phyloP scores from a whole-genome alignment of 2,797 vertebrate species.

The Syngnathus acus region DNA sequence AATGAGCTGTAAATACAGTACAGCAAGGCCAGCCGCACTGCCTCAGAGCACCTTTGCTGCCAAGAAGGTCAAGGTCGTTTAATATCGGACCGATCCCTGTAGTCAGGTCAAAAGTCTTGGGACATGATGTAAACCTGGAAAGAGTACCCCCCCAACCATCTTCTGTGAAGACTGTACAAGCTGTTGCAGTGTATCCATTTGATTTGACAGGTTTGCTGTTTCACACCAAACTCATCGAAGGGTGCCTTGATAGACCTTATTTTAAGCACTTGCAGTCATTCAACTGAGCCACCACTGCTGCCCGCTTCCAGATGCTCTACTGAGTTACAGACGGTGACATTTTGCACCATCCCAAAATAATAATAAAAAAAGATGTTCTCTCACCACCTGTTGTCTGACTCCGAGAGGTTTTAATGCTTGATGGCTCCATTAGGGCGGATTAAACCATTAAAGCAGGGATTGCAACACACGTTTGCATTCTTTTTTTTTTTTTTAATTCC shows the following conservation, averaged over 20 bases:
- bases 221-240: background rate
- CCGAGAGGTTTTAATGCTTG: constrained; percentile 19
- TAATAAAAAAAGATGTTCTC: background rate
- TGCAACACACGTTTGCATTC: constrained; percentile 32
- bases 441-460: constrained; percentile 46
- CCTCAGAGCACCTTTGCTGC: constrained; percentile 4
- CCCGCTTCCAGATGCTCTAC: background rate
- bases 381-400: constrained; percentile 29
- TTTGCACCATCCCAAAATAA: background rate
- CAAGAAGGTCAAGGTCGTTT: constrained; percentile 6
- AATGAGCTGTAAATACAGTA: constrained; percentile 79
- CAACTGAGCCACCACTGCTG: background rate
- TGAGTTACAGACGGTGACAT: background rate
- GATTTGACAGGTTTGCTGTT: background rate
- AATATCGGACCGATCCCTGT: background rate
- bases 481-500: constrained; percentile 35
- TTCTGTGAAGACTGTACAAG: background rate
- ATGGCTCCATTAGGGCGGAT: constrained; percentile 41
- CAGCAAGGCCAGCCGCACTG: constrained; percentile 50
- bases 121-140: background rate
- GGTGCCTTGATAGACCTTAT: background rate
- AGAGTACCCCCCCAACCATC: background rate
- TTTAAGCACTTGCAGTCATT: background rate
- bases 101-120: constrained; percentile 1
- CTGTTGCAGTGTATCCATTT: background rate